A percentile compares a stretch with the other conserved stretches of the same genome.
phyloP scores from a whole-genome alignment of 2,797 vertebrate species.

The Periophthalmus magnuspinnatus region DNA sequence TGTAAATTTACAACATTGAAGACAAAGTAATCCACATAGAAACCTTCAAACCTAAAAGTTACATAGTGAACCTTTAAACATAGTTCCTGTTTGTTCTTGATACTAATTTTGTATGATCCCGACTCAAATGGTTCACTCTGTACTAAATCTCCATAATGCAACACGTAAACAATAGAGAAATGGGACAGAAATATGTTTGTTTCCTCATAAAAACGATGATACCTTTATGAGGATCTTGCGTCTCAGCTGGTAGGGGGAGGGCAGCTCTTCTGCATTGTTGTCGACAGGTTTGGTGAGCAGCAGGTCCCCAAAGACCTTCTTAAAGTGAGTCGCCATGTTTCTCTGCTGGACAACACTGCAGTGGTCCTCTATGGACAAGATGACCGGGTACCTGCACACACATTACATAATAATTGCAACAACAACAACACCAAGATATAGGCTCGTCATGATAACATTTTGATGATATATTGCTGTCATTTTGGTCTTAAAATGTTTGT shows the following conservation, averaged over 20 bases:
- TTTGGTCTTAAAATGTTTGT: too few relatives aligned
- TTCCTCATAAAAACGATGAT: background rate
- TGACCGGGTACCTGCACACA: conserved; percentile 85
- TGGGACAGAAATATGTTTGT: background rate
- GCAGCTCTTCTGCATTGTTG: conserved; percentile 91
- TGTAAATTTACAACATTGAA: too few relatives aligned
- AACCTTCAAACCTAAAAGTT: too few relatives aligned
- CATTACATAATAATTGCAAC: too few relatives aligned
- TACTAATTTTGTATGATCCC: too few relatives aligned
- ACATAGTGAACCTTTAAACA: too few relatives aligned
- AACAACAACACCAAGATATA: too few relatives aligned
- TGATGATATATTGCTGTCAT: too few relatives aligned
- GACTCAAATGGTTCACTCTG: background rate
- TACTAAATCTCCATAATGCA: background rate
- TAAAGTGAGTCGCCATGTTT: conserved; percentile 93
- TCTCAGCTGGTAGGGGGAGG: conserved; percentile 95
- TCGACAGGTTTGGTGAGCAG: conserved; percentile 96
- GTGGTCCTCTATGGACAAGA: conserved; percentile 98
- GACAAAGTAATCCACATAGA: too few relatives aligned
- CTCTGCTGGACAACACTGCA: conserved; percentile 98
- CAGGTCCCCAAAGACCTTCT: conserved; percentile 95
- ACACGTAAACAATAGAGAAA: background rate
- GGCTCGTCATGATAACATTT: too few relatives aligned
- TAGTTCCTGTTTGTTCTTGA: too few relatives aligned
- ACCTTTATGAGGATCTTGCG: conserved; percentile 99